phyloP scores from a whole-genome alignment of 2,888 invertebrate species.

The Ellobium chinense region DNA sequence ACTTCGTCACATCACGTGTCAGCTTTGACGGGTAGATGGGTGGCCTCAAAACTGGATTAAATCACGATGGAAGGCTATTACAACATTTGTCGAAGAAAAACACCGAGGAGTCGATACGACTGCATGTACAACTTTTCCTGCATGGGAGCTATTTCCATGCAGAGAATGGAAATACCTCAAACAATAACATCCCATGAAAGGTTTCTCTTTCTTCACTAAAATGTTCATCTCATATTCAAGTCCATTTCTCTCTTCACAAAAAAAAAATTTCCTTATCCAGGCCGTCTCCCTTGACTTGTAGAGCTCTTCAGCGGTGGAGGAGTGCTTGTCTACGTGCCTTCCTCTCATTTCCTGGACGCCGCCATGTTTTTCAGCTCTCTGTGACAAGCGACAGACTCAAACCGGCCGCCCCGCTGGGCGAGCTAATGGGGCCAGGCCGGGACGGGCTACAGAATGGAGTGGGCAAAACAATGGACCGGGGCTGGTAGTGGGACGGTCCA shows the following conservation, averaged over 20 bases:
- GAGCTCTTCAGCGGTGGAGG: background rate
- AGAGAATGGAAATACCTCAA: too few species aligned
- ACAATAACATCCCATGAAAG: too few species aligned
- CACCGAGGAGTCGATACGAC: too few species aligned
- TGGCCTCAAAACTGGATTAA: too few species aligned
- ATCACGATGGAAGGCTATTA: too few species aligned
- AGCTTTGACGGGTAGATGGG: too few species aligned
- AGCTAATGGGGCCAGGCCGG: background rate
- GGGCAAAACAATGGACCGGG: background rate
- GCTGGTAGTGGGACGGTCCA: background rate
- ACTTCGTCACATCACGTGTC: too few species aligned
- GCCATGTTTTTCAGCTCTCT: background rate
- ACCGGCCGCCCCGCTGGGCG: background rate
- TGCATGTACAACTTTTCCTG: too few species aligned
- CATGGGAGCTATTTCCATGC: too few species aligned
- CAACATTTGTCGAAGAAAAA: too few species aligned
- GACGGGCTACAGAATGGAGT: background rate
- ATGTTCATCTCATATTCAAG: background rate
- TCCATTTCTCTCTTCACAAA: background rate
- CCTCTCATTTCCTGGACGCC: background rate
- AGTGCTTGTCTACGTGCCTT: background rate
- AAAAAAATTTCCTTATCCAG: background rate
- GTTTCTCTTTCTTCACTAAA: too few species aligned
- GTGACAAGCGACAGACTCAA: background rate
- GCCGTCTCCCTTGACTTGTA: constrained; percentile 15